phyloP scores from a whole-genome alignment of 2,888 invertebrate genomes.

The Cabera pusaria region DNA sequence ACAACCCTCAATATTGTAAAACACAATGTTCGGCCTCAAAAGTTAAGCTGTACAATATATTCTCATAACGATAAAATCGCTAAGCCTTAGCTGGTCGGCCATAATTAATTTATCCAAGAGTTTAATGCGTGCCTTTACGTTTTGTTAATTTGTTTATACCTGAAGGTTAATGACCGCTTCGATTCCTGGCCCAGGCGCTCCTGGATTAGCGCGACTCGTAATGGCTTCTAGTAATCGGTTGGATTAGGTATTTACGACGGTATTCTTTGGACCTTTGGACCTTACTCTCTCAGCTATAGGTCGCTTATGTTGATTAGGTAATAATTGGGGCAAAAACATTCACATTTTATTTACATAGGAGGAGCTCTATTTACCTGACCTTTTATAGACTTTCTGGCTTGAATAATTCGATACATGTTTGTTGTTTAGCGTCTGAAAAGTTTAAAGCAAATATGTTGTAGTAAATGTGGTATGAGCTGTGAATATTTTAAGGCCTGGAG shows the following conservation, averaged over 20 bases:
- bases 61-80: not conserved
- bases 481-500: too few species aligned
- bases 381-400: not conserved
- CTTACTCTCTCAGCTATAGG: not conserved
- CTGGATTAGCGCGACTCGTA: constrained; percentile 27
- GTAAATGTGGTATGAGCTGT: too few species aligned
- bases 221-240: constrained; percentile 17
- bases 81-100: not conserved
- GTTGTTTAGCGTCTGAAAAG: too few species aligned
- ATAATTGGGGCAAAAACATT: constrained; percentile 15
- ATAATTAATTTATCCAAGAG: constrained; percentile 11
- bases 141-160: constrained; percentile 49
- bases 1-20: too few species aligned
- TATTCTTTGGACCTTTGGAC: constrained; percentile 1
- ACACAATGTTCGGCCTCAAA: too few species aligned
- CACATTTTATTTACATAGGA: constrained; percentile 11
- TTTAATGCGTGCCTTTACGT: constrained; percentile 32
- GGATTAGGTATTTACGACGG: constrained; percentile 22
- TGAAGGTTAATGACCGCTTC: constrained; percentile 26
- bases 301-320: constrained; percentile 17
- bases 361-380: constrained; percentile 3
- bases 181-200: constrained; percentile 14
- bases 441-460: too few species aligned
- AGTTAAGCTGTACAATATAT: too few species aligned
- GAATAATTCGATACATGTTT: too few species aligned